A percentile compares a stretch with the other conserved stretches of the same genome.
Conservation (phyloP, 2,888 invertebrate species). For the Drosophila tanythrix region DNA sequence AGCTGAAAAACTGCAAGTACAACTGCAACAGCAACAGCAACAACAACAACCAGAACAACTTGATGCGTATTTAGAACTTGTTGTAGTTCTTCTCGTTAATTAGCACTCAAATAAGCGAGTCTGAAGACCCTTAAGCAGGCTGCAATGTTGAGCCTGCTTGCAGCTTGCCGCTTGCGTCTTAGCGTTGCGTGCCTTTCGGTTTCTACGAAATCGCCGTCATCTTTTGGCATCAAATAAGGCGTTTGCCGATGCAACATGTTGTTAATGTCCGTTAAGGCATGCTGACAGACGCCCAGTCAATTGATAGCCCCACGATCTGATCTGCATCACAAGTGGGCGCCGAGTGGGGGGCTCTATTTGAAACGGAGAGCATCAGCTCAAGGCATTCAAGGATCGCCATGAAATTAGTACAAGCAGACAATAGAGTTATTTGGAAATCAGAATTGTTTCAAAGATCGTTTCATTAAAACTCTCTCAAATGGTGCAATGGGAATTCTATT, state of each 20-base stretch:
- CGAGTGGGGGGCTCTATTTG: neutral
- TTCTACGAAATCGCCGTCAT: constrained; percentile 69
- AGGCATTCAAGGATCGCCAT: neutral
- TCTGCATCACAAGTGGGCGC: constrained; percentile 64
- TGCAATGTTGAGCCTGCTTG: neutral
- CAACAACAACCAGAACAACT: constrained; percentile 23
- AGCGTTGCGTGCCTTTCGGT: constrained; percentile 53
- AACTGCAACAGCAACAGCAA: constrained; percentile 26
- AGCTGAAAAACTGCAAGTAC: constrained; percentile 71
- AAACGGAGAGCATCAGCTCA: neutral
- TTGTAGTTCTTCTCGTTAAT: constrained; percentile 73
- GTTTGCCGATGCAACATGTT: constrained; percentile 64
- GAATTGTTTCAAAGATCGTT: neutral
- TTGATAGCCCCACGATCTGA: constrained; percentile 51
- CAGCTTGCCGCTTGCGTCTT: neutral
- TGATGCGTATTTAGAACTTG: constrained; percentile 58
- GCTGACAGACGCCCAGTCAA: constrained; percentile 72
- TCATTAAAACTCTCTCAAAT: neutral
- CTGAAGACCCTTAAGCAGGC: constrained; percentile 22
- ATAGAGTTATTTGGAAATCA: neutral
- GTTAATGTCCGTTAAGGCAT: constrained; percentile 73
- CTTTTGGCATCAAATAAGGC: constrained; percentile 66
- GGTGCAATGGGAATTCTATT: neutral
- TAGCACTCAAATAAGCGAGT: constrained; percentile 70
- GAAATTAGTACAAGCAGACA: neutral